Evolutionary conservation across 2,888 invertebrate genomes (phyloP).

Genomic region (Sympetrum striolatum): DNA sequence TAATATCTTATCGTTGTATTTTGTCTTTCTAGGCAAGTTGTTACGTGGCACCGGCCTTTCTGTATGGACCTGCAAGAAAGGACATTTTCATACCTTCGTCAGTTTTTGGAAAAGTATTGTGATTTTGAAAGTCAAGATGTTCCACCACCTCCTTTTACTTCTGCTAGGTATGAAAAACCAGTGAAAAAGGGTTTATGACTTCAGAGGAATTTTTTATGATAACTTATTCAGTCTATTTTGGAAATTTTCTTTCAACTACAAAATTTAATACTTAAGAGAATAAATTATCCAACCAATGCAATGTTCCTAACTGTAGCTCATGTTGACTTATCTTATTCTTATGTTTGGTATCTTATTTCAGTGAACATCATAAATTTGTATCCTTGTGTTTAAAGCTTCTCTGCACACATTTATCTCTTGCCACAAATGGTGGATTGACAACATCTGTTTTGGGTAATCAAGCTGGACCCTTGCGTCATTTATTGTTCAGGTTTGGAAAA

Average conservation of each 20-base stretch:
- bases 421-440: slow-evolving; percentile 62
- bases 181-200: neutral
- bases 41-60: slow-evolving; percentile 67
- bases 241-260: neutral
- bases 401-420: slow-evolving; percentile 66
- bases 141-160: slow-evolving; percentile 62
- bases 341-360: slow-evolving; percentile 50
- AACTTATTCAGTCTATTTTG: too few relatives aligned
- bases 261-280: neutral
- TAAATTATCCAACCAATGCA: neutral
- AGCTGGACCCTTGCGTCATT: slow-evolving; percentile 63
- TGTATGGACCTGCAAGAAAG: slow-evolving; percentile 69
- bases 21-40: slow-evolving; percentile 58
- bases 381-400: slow-evolving; percentile 65
- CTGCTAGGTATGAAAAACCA: slow-evolving; percentile 51
- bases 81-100: slow-evolving; percentile 64
- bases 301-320: too few relatives aligned
- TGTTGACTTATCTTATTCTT: too few relatives aligned
- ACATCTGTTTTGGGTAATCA: slow-evolving; percentile 62
- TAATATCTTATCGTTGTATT: neutral
- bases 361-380: slow-evolving; percentile 67
- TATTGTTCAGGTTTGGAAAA: slow-evolving; percentile 62
- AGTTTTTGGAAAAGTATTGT: slow-evolving; percentile 67
- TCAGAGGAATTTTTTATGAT: neutral
- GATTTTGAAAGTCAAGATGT: slow-evolving; percentile 59